Evolutionary conservation across 2,113 vertebrate species (phyloP).

Genomic region (Pseudonaja textilis): DNA sequence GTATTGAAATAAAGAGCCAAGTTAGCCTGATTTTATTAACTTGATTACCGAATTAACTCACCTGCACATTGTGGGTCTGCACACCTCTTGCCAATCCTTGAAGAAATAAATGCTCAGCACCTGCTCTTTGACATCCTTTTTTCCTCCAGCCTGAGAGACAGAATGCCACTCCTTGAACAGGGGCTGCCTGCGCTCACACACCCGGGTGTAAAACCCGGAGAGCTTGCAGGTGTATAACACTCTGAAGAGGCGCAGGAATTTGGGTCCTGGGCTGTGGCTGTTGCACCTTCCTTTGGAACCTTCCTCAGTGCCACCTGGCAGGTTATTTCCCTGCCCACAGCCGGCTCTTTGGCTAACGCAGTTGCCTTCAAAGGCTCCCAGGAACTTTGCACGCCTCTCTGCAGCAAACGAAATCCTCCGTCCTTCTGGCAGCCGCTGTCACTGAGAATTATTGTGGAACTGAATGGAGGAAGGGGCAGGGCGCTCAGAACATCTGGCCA

Average conservation of each 20-base stretch:
- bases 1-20: neutral
- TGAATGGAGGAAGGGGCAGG: neutral
- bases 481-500: neutral
- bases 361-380: too few relatives aligned
- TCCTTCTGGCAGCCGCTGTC: neutral
- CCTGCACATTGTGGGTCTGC: neutral
- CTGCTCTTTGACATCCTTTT: neutral
- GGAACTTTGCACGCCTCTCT: neutral
- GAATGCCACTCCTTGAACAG: neutral
- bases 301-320: neutral
- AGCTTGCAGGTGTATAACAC: neutral
- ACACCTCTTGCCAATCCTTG: neutral
- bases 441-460: neutral
- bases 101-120: neutral
- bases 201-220: neutral
- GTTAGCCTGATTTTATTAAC: neutral
- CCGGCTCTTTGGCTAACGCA: neutral
- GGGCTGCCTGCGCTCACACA: neutral
- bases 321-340: neutral
- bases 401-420: neutral
- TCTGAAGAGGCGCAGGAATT: neutral
- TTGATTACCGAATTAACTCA: neutral
- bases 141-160: neutral
- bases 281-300: neutral
- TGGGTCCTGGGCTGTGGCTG: neutral